Conservation (phyloP, 2,888 invertebrate species). For the Odontocolon sp. region DNA sequence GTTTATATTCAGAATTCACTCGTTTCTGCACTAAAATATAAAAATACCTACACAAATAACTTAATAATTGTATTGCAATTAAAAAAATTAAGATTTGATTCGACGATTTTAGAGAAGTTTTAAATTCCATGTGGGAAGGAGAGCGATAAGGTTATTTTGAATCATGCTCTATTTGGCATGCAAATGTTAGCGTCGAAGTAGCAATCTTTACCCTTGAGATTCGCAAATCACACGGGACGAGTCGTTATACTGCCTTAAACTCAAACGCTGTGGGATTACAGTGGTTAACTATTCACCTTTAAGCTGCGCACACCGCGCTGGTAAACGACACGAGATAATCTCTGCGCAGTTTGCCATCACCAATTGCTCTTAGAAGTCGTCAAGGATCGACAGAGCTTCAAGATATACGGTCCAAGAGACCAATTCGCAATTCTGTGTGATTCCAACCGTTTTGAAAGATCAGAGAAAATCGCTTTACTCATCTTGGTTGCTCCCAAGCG, state of each 20-base stretch:
- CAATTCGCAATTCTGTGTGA: background rate
- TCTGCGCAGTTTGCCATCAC: conserved; percentile 4
- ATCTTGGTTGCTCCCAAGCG: no score
- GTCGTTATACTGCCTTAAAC: conserved; percentile 18
- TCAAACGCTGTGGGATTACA: conserved; percentile 37
- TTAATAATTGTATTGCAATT: no score
- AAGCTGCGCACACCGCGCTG: conserved; percentile 16
- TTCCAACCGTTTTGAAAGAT: no score
- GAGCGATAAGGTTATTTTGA: no score
- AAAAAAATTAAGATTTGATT: no score
- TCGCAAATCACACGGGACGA: conserved; percentile 34
- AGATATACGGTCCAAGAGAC: background rate
- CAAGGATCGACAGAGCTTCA: background rate
- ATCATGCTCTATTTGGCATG: background rate
- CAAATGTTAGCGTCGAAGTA: conserved; percentile 34
- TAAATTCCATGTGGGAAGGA: no score
- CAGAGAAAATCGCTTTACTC: no score
- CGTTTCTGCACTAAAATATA: background rate
- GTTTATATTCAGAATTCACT: background rate
- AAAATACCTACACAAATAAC: no score
- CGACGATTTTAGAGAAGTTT: no score
- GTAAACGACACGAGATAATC: conserved; percentile 46
- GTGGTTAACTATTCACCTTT: background rate
- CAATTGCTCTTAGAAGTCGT: conserved; percentile 8
- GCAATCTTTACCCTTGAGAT: conserved; percentile 24